phyloP scores from a whole-genome alignment of 2,797 vertebrate genomes.

The Rallus crepitans region DNA sequence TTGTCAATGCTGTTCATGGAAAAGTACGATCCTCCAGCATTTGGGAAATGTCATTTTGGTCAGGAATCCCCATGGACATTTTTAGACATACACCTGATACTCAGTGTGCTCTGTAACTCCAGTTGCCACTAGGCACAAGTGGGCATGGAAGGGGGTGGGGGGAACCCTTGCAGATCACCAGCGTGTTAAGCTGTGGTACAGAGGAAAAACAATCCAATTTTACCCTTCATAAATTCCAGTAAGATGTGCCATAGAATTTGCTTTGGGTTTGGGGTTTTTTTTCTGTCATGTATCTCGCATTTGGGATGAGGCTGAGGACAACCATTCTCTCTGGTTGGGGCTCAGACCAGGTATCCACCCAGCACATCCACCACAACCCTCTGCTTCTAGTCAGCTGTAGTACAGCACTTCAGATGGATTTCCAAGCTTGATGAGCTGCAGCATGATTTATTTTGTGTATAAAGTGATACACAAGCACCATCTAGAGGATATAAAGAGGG shows the following conservation, averaged over 20 bases:
- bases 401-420: background rate
- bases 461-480: slow-evolving; percentile 51
- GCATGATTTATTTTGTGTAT: background rate
- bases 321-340: background rate
- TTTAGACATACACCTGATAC: background rate
- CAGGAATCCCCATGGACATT: background rate
- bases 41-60: background rate
- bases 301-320: background rate
- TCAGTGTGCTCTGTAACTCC: background rate
- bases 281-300: background rate
- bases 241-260: background rate
- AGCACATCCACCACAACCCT: background rate
- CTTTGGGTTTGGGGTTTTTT: background rate
- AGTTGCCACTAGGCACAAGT: accelerated
- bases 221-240: background rate
- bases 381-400: background rate
- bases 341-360: background rate
- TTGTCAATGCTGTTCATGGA: accelerated
- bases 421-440: background rate
- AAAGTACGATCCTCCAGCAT: background rate
- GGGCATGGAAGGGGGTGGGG: background rate
- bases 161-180: background rate
- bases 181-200: background rate
- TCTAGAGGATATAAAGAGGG: slow-evolving; percentile 48
- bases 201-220: background rate